These are phyloP conservation scores for Drosophila histrio DNA, from an alignment of 2,888 invertebrate genomes.

Conservation along the genomic window DNA sequence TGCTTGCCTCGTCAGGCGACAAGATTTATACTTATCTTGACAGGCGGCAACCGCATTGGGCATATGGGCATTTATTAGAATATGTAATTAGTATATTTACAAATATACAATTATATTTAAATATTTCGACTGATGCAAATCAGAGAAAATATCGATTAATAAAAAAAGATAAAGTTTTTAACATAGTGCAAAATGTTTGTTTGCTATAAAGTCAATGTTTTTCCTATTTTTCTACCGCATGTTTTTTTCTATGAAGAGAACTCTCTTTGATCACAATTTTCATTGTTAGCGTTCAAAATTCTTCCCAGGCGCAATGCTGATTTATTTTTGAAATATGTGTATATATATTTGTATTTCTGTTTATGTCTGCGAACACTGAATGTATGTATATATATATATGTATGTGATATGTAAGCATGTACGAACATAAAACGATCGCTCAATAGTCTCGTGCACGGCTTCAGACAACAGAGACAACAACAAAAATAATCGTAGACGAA, in stretches of 20 bases:
- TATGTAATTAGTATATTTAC: not conserved
- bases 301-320: constrained; percentile 20
- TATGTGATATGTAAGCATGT: not conserved
- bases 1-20: constrained; percentile 8
- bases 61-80: not conserved
- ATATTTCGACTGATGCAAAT: too few relatives aligned
- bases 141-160: too few relatives aligned
- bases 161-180: too few relatives aligned
- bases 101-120: not conserved
- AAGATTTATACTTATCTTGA: constrained; percentile 29
- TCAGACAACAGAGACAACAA: constrained; percentile 4
- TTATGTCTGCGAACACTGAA: constrained; percentile 5
- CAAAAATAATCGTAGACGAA: constrained; percentile 7
- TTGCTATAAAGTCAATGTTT: not conserved
- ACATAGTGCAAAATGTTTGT: too few relatives aligned
- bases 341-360: constrained; percentile 9
- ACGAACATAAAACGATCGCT: not conserved
- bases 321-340: constrained; percentile 42
- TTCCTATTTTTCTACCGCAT: not conserved
- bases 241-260: not conserved
- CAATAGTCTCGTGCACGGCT: constrained; percentile 12
- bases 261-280: constrained; percentile 3
- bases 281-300: constrained; percentile 15
- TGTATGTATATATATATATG: constrained; percentile 1
- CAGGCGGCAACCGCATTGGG: not conserved